phyloP scores from a whole-genome alignment of 1,140 invertebrate genomes.

The Habropoda laboriosa region DNA sequence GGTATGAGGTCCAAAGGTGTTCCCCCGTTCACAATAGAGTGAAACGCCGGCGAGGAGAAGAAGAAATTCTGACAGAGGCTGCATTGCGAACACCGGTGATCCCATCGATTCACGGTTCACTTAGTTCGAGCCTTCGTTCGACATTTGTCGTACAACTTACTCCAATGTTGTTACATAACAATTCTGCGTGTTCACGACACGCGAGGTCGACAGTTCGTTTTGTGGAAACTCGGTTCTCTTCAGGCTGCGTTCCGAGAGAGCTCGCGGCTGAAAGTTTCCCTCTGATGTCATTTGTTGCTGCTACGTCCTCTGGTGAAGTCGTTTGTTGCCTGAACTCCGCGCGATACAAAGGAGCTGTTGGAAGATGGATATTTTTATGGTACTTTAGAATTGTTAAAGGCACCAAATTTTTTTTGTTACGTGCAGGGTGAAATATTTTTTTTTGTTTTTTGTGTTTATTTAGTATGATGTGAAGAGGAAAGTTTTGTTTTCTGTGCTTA shows the following conservation, averaged over 20 bases:
- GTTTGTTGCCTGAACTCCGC: not conserved
- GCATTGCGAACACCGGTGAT: constrained; percentile 50
- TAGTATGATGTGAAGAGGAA: too few species aligned
- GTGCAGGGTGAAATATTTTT: too few species aligned
- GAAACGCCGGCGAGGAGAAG: constrained; percentile 59
- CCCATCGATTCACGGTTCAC: constrained; percentile 79
- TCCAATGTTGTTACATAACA: constrained; percentile 80
- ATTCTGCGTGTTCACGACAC: constrained; percentile 69
- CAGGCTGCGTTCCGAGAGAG: too few species aligned
- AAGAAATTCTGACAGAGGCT: constrained; percentile 51
- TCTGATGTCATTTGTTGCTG: not conserved
- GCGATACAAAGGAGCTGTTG: too few species aligned
- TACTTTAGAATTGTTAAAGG: too few species aligned
- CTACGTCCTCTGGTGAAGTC: not conserved
- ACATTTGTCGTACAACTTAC: constrained; percentile 81
- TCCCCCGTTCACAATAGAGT: constrained; percentile 70
- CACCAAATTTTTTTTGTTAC: too few species aligned
- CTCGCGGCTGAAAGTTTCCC: not conserved
- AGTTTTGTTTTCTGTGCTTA: too few species aligned
- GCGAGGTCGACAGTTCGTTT: constrained; percentile 60
- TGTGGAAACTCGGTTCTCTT: constrained; percentile 4
- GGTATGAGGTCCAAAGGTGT: constrained; percentile 79
- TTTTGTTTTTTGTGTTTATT: too few species aligned
- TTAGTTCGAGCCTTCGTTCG: constrained; percentile 78
- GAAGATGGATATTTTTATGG: too few species aligned